Conservation (phyloP, 2,888 invertebrate genomes). For the Chrysopilus asiliformis region DNA sequence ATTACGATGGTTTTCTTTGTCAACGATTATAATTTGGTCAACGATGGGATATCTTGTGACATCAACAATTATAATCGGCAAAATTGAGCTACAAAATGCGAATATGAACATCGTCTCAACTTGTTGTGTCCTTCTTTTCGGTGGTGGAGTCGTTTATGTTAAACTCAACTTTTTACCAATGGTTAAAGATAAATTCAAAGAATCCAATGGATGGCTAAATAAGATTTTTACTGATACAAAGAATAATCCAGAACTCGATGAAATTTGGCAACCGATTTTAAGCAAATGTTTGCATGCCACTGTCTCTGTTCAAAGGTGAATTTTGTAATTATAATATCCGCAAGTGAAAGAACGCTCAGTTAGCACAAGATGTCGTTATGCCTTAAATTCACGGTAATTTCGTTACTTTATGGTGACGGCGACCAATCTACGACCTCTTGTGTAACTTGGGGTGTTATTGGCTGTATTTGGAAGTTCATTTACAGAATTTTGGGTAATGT, state of each 20-base stretch:
- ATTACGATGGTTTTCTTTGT: background rate
- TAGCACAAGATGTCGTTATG: too few relatives aligned
- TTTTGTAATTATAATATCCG: too few relatives aligned
- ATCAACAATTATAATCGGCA: background rate
- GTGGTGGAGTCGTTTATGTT: slow-evolving; percentile 1
- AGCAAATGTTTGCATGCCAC: background rate
- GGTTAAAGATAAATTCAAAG: background rate
- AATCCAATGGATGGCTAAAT: background rate
- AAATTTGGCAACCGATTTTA: background rate
- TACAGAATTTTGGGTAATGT: too few relatives aligned
- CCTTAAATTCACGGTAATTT: too few relatives aligned
- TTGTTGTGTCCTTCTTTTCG: slow-evolving; percentile 1
- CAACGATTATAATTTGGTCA: background rate
- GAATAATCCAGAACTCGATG: background rate
- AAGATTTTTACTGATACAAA: background rate
- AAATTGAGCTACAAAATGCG: background rate
- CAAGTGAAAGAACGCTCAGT: too few relatives aligned
- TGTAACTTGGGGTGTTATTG: too few relatives aligned
- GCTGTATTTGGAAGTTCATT: too few relatives aligned
- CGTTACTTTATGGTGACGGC: too few relatives aligned
- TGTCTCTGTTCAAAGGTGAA: background rate
- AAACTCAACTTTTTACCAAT: background rate
- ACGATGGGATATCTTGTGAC: background rate
- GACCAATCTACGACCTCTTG: too few relatives aligned
- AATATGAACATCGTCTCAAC: slow-evolving; percentile 2